Base-by-base conservation (phyloP, 2,797 vertebrate species). In the Loriculus beryllinus region DNA sequence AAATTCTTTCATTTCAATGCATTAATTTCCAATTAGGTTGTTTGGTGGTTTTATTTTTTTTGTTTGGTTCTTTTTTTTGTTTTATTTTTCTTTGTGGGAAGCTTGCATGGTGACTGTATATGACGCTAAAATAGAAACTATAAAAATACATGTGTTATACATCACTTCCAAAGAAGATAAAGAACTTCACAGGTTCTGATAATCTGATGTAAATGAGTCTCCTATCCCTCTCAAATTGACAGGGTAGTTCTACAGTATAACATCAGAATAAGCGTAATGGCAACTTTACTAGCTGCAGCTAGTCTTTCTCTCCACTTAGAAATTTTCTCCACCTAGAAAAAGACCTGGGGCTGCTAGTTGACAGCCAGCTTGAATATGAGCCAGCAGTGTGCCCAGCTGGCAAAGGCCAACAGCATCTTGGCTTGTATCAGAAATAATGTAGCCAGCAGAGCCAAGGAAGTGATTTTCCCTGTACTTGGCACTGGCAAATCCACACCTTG, bases 391-490 rank as follows among this genome's bases (percentile, higher is more conserved):
- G 31, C 21, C 18, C 42, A 68, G n/a, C 25, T 9, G 25, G 10
- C 18, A 72, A 35, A 40, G 10, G 13, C 37, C 25, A 20, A 14
- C 2, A 16, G 9, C 19, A 25, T 68, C n/a, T 37, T 57, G 60
- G 21, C 9, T 2, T 51, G 37, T 0, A 19, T 37, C 48, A 63
- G 33, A 2, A 79, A 10, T 4, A 0, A 10, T 11, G 29, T 22
- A 29, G 3, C 37, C 57, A 57, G 23, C 57, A 49, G 47, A 47
- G 43, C 0, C 12, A 43, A 42, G 29, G 6, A 35, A 29, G 54
- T 2, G 79, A 51, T 0, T 1, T 1, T 35, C 7, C 1, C 3
- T 19, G 15, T 51, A 18, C 11, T 63, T 0, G 0, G 14, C 48
- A 21, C 18, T 45, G 48, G 2, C 20, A 25, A 68, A 26, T 9